Conservation (phyloP, 2,113 vertebrate genomes). For the Carlito syrichta region DNA sequence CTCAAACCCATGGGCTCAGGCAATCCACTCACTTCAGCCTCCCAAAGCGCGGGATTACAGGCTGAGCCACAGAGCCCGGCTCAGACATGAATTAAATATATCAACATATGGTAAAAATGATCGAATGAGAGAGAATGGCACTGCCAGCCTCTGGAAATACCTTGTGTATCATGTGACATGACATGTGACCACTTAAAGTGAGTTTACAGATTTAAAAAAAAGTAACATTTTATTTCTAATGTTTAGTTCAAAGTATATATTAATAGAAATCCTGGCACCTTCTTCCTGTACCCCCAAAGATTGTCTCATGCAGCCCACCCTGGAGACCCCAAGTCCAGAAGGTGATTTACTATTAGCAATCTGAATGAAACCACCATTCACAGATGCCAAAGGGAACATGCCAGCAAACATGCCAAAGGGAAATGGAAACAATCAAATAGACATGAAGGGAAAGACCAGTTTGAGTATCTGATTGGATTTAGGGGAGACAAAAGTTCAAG, state of each 20-base stretch:
- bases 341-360: background rate
- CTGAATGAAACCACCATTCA: too few relatives aligned
- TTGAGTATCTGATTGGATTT: background rate
- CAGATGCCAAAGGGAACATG: fast-evolving
- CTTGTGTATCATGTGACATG: fast-evolving
- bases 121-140: background rate
- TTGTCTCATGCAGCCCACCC: background rate
- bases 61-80: too few relatives aligned
- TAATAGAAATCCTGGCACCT: background rate
- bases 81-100: too few relatives aligned
- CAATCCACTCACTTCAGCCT: too few relatives aligned
- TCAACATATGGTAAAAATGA: background rate
- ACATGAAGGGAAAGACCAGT: background rate
- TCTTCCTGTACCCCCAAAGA: background rate
- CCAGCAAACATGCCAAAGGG: background rate
- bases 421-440: fast-evolving
- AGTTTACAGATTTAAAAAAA: background rate
- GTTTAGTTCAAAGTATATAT: background rate
- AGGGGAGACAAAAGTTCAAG: background rate
- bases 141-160: background rate
- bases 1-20: too few relatives aligned
- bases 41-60: too few relatives aligned
- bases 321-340: background rate
- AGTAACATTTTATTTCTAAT: background rate
- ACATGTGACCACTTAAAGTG: background rate